These are phyloP conservation scores for crab-eating macaque (Macaca fascicularis) DNA, from an alignment of 2,113 vertebrate species.

Conservation along the genomic window DNA sequence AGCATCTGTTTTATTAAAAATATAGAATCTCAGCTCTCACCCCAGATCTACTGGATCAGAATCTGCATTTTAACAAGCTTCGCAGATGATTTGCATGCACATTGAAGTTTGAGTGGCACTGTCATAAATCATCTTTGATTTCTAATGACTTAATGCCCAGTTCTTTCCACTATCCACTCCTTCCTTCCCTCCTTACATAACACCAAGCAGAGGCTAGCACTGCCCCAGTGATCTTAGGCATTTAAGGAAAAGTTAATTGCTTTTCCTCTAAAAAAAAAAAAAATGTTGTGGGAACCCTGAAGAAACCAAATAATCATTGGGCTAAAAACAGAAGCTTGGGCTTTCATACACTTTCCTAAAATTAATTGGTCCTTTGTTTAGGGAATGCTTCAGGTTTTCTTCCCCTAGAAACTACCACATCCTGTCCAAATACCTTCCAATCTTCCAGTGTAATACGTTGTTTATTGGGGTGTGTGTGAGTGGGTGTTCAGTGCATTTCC, in stretches of 20 bases:
- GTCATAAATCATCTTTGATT: neutral
- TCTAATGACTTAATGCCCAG: neutral
- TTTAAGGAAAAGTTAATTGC: neutral
- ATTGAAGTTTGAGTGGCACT: neutral
- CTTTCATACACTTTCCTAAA: neutral
- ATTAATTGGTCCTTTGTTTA: neutral
- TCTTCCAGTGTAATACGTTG: neutral
- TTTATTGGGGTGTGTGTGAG: neutral
- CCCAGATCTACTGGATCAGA: neutral
- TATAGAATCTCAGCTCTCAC: neutral
- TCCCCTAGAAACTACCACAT: no score
- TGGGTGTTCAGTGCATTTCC: neutral
- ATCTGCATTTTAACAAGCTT: neutral
- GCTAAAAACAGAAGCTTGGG: neutral
- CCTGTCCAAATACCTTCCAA: neutral
- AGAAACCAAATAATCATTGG: neutral
- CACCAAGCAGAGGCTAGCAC: neutral
- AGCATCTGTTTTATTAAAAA: neutral
- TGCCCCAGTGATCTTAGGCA: neutral
- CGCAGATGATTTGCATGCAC: neutral
- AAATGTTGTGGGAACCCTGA: neutral
- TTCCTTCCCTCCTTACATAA: neutral
- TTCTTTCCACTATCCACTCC: neutral
- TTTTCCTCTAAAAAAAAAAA: neutral
- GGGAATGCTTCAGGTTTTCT: neutral